Percentiles rank a stretch among this genome's conserved stretches.
Conservation (phyloP, 2,888 invertebrate species). For the Neoaliturus tenellus region DNA sequence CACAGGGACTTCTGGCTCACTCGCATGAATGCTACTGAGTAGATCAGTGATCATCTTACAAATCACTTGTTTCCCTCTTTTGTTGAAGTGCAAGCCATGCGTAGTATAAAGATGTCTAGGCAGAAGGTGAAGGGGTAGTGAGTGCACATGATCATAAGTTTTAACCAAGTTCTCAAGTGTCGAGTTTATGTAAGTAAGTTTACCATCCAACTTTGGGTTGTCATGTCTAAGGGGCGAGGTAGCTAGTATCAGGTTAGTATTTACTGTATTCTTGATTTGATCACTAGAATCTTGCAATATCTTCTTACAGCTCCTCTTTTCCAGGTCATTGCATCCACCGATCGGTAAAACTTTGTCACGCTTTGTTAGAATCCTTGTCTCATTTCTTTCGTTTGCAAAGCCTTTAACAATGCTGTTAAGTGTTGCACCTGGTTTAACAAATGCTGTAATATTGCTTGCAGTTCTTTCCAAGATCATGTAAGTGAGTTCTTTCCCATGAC, state of each 20-base stretch:
- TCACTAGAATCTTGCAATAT: background rate
- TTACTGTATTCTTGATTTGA: background rate
- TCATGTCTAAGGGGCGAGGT: background rate
- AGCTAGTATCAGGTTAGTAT: background rate
- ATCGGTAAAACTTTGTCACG: background rate
- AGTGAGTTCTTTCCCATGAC: background rate
- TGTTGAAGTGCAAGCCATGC: background rate
- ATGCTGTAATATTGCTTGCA: background rate
- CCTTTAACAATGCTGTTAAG: background rate
- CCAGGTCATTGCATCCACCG: background rate
- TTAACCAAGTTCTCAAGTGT: background rate
- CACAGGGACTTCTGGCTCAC: too few species aligned
- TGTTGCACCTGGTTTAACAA: background rate
- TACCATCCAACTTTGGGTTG: background rate
- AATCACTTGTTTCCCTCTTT: background rate
- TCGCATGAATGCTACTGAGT: background rate
- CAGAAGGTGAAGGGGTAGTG: background rate
- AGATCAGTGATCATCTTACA: background rate
- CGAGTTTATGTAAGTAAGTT: background rate
- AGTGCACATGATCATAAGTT: background rate
- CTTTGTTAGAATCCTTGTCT: background rate
- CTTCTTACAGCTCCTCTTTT: background rate
- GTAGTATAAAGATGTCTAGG: conserved; percentile 2
- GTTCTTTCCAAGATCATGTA: background rate
- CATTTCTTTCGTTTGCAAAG: background rate